phyloP scores from a whole-genome alignment of 2,113 vertebrate species.

The Perca fluviatilis region DNA sequence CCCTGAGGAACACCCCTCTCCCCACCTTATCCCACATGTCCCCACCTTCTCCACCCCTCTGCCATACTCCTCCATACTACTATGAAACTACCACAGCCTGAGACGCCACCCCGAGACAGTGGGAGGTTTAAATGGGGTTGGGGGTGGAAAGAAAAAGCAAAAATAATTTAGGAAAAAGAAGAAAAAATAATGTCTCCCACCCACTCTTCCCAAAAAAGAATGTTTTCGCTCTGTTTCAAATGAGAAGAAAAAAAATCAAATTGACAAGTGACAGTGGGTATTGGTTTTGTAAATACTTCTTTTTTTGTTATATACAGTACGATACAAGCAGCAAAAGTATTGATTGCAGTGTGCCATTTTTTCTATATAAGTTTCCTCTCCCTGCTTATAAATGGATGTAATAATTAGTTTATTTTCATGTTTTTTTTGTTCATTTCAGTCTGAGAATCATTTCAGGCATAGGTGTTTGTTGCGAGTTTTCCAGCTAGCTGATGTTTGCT shows the following conservation, averaged over 20 bases:
- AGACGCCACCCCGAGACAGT: slow-evolving; percentile 53
- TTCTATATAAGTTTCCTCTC: slow-evolving; percentile 80
- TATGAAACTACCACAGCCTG: slow-evolving; percentile 67
- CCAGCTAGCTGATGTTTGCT: slow-evolving; percentile 81
- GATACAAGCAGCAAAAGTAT: slow-evolving; percentile 84
- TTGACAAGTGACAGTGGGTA: slow-evolving; percentile 78
- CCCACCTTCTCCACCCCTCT: slow-evolving; percentile 33
- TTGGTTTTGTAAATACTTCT: slow-evolving; percentile 87
- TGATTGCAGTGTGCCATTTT: slow-evolving; percentile 87
- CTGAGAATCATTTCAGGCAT: slow-evolving; percentile 75
- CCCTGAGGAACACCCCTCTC: slow-evolving; percentile 52
- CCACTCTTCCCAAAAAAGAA: slow-evolving; percentile 76
- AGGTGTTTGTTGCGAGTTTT: slow-evolving; percentile 85
- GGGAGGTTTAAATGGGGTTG: slow-evolving; percentile 60
- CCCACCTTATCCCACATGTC: slow-evolving; percentile 39
- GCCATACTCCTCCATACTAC: slow-evolving; percentile 56
- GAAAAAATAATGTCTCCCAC: slow-evolving; percentile 66
- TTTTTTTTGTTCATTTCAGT: slow-evolving; percentile 60
- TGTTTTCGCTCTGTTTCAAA: slow-evolving; percentile 82
- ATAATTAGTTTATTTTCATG: slow-evolving; percentile 62
- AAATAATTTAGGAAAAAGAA: slow-evolving; percentile 40
- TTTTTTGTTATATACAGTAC: slow-evolving; percentile 86
- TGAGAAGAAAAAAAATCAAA: slow-evolving; percentile 66
- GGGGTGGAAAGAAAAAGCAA: slow-evolving; percentile 59
- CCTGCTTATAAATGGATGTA: slow-evolving; percentile 81